These are phyloP conservation scores for Drosophila mojavensis DNA, from an alignment of 1,140 invertebrate species.

Conservation along the genomic window DNA sequence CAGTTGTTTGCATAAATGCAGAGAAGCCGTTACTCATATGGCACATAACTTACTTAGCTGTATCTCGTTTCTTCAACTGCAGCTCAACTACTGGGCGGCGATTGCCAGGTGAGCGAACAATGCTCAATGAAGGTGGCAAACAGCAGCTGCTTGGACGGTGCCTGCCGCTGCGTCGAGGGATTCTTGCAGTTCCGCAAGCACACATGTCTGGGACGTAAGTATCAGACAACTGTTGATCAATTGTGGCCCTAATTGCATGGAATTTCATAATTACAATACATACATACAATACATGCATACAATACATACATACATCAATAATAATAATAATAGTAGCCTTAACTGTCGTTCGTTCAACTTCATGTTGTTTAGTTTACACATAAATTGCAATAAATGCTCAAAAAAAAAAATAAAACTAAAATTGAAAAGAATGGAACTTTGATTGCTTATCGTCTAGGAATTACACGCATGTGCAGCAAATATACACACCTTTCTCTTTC, in stretches of 20 bases:
- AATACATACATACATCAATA: background rate
- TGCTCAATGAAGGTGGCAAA: constrained; percentile 92
- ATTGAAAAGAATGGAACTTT: constrained; percentile 55
- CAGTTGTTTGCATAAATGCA: constrained; percentile 35
- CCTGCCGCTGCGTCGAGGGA: constrained; percentile 91
- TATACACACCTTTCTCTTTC: background rate
- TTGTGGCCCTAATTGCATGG: constrained; percentile 72
- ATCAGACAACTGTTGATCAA: constrained; percentile 66
- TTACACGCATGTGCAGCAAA: constrained; percentile 30
- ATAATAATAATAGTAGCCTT: constrained; percentile 43
- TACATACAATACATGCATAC: background rate
- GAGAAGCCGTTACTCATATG: constrained; percentile 54
- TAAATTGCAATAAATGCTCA: constrained; percentile 71
- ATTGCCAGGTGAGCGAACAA: constrained; percentile 89
- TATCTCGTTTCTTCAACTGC: background rate
- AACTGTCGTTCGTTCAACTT: constrained; percentile 40
- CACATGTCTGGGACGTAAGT: constrained; percentile 95
- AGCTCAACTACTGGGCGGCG: constrained; percentile 91
- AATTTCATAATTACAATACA: constrained; percentile 39
- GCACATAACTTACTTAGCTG: constrained; percentile 3
- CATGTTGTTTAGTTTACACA: constrained; percentile 50
- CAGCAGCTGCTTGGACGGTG: constrained; percentile 89
- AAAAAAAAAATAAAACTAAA: constrained; percentile 33
- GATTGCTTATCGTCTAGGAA: constrained; percentile 50
- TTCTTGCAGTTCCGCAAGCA: constrained; percentile 93